Percentiles rank a stretch among this genome's conserved stretches.
Evolutionary conservation across 2,797 vertebrate genomes (phyloP).

Genomic region (Aselliscus stoliczkanus): DNA sequence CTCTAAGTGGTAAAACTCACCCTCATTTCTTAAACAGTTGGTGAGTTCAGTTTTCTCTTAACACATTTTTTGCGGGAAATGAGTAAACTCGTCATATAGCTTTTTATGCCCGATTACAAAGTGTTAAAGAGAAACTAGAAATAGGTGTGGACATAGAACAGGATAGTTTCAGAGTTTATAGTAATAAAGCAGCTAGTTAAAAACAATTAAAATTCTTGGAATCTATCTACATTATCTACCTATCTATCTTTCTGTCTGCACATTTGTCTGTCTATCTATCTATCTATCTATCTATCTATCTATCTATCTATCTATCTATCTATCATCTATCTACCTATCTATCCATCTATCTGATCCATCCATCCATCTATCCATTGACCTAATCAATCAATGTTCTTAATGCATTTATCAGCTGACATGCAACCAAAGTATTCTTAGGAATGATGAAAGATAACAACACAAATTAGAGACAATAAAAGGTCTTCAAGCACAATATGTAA

Average conservation of each 20-base stretch:
- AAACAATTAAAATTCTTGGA: neutral
- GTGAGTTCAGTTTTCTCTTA: neutral
- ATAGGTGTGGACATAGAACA: neutral
- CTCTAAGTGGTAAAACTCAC: neutral
- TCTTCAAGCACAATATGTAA: neutral
- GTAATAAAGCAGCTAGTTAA: neutral
- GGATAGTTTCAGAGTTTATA: neutral
- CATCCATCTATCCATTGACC: neutral
- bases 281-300: neutral
- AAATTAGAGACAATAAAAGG: neutral
- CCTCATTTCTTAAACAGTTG: neutral
- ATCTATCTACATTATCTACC: neutral
- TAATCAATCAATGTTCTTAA: neutral
- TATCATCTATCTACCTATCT: neutral
- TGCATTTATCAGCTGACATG: neutral
- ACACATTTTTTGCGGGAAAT: no score
- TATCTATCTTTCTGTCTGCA: neutral
- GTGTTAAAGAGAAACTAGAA: neutral
- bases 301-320: neutral
- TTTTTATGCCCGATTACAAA: no score
- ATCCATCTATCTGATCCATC: neutral
- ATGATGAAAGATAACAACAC: neutral
- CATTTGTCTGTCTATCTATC: neutral
- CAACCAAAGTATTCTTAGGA: neutral
- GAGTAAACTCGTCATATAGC: no score